Base-by-base conservation (phyloP, 2,113 vertebrate species). In the Copsychus sechellarum region DNA sequence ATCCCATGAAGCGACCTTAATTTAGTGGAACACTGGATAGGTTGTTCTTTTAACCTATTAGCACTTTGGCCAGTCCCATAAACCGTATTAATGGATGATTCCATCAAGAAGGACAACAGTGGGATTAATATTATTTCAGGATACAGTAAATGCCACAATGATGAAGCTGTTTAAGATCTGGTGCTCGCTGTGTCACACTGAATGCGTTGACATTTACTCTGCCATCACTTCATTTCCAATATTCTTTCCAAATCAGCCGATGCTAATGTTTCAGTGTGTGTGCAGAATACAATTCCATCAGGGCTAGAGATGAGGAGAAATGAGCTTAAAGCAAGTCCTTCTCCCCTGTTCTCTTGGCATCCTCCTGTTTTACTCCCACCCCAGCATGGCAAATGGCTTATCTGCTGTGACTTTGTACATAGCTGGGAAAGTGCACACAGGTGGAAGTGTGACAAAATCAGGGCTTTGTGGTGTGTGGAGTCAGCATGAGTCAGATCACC, bases 161-260 rank as follows among this genome's bases (percentile, higher is more conserved):
- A 98, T 98, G 96, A 97, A 98, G 97, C 98, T 98, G 98, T 98
- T 98, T 98, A 98, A 98, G 98, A 98, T 97, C 97, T 97, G 96
- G 97, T 97, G 98, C 98, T 98, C 97, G 97, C 96, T 69, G 96
- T 98, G 97, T 98, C 98, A 98, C 97, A 96, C 95, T 98, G 98
- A 98, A 98, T 98, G 98, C 98, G 98, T 98, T 99, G 98, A 99
- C 99, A 99, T 99, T 99, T 99, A 98, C 97, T 98, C 97, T 97
- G 95, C 98, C 98, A 97, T 98, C 98, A 98, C 96, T 98, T 98
- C 97, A 98, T 98, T 98, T 98, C 97, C 98, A 98, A 98, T 98
- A 98, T 98, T 97, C 97, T 97, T 98, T 98, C 97, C 97, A 98
- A 98, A 98, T 97, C 98, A 98, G 97, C 97, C 92, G 96, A 97